These are phyloP conservation scores for Austrolebias charrua DNA, from an alignment of 2,797 vertebrate genomes.

Conservation along the genomic window DNA sequence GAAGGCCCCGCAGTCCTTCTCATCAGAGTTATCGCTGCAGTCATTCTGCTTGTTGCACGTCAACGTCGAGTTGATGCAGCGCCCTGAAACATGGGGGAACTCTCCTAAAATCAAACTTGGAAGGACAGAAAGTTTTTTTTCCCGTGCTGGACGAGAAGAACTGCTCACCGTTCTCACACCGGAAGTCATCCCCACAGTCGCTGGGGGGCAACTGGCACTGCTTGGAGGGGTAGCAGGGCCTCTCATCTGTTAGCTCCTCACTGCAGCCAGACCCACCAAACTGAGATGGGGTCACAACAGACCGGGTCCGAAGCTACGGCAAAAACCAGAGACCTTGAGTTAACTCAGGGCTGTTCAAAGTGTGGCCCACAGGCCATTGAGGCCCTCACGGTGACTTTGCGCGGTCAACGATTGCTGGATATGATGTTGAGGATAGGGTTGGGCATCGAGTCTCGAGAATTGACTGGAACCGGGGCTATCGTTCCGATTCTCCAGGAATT, in stretches of 20 bases:
- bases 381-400: too few species aligned
- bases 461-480: too few species aligned
- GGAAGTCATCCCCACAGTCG: slow-evolving; percentile 85
- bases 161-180: slow-evolving; percentile 85
- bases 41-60: slow-evolving; percentile 91
- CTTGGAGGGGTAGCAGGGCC: slow-evolving; percentile 80
- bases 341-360: too few species aligned
- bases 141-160: background rate
- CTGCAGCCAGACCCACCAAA: slow-evolving; percentile 85
- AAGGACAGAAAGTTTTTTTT: too few species aligned
- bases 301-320: slow-evolving; percentile 82
- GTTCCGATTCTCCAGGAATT: too few species aligned
- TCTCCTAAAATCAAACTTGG: background rate
- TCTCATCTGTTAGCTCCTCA: slow-evolving; percentile 76
- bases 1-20: slow-evolving; percentile 78
- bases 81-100: slow-evolving; percentile 74
- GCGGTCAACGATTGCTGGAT: too few species aligned
- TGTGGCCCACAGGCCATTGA: too few species aligned
- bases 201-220: slow-evolving; percentile 81
- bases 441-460: too few species aligned
- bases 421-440: too few species aligned
- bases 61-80: slow-evolving; percentile 83
- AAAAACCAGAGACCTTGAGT: background rate
- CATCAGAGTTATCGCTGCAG: slow-evolving; percentile 92
- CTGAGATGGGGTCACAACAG: slow-evolving; percentile 82